Base-by-base conservation (phyloP, 1,140 invertebrate species). In the Proales similis region DNA sequence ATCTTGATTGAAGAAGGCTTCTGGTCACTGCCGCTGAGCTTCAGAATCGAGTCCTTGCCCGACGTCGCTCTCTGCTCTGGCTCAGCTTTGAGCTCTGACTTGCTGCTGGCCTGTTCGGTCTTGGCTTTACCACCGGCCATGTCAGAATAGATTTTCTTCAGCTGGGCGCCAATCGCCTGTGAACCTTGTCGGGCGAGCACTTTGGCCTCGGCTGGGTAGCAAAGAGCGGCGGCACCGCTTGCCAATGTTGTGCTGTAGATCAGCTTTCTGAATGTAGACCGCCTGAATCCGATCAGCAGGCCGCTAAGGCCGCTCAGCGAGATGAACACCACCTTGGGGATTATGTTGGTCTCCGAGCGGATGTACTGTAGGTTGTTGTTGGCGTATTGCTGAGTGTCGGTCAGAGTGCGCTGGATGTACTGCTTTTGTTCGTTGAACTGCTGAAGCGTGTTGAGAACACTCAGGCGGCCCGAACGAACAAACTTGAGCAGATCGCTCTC, bases 281-380 rank as follows among this genome's bases (percentile, higher is more conserved):
- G 39, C 30, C 22, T 42, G 12, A 42, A 57, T 19, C 51, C 51
- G 4, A 57, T 12, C 12, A 57, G 30, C 38, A 57, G 45, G 30
- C 51, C 51, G 45, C 51, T 57, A 14, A 57, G 6, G 22, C 51
- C 51, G 20, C 51, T 57, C 12, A 57, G 20, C 0, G 51, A 57
- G 32, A 57, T 57, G 45, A 57, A 57, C 14, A 42, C 51, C 22
- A 57, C 6, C 45, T 57, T 57, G 7, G 51, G 51, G 17, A 57
- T 11, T 11, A 57, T 42, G 20, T 57, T 57, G 3, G 51, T 57
- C 36, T 57, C 51, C 30, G 51, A 57, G 17, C 51, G 24, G 30
- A 57, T 20, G 32, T 57, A 57, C 7, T 57, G 24, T 17, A 26
- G n/a, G 11, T 57, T 29, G 4, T 42, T 57, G 27, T 57, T 57